These are phyloP conservation scores for Lepidurus packardi DNA, from an alignment of 1,140 invertebrate genomes.

Conservation along the genomic window DNA sequence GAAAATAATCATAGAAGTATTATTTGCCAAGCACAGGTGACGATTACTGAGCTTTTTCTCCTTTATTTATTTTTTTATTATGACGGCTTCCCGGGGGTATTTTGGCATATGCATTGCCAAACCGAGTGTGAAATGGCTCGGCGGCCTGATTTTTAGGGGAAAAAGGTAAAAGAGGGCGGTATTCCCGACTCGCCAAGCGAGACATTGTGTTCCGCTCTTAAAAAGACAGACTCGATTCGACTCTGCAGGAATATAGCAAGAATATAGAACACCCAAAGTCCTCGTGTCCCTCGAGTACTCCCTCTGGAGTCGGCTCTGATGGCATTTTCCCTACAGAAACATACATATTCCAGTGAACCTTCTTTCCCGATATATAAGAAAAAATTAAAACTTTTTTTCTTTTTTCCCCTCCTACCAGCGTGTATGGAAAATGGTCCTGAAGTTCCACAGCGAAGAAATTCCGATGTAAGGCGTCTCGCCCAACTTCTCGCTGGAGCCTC, in stretches of 20 bases:
- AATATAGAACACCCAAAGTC: not conserved
- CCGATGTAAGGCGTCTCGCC: too few species aligned
- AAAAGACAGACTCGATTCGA: not conserved
- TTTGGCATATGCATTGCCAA: not conserved
- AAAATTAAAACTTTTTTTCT: too few species aligned
- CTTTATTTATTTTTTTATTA: not conserved
- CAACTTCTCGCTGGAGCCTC: too few species aligned
- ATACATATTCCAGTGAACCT: not conserved
- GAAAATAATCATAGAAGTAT: not conserved
- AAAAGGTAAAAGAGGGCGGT: not conserved
- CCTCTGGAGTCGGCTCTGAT: not conserved
- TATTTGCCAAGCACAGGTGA: not conserved
- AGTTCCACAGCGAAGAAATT: too few species aligned
- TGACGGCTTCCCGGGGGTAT: too few species aligned
- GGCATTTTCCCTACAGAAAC: not conserved
- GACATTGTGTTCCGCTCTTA: not conserved
- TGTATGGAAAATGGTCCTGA: too few species aligned
- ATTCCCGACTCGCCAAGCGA: not conserved
- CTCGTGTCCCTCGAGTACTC: not conserved
- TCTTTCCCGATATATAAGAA: too few species aligned
- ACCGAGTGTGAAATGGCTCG: not conserved
- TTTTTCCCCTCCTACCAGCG: too few species aligned
- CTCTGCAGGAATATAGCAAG: not conserved
- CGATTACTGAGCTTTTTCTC: not conserved
- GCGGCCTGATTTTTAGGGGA: not conserved